A percentile compares a stretch with the other conserved stretches of the same genome.
Evolutionary conservation across 64 coral and sea anemone genomes (phyloP).

Genomic region (Montipora cactus): DNA sequence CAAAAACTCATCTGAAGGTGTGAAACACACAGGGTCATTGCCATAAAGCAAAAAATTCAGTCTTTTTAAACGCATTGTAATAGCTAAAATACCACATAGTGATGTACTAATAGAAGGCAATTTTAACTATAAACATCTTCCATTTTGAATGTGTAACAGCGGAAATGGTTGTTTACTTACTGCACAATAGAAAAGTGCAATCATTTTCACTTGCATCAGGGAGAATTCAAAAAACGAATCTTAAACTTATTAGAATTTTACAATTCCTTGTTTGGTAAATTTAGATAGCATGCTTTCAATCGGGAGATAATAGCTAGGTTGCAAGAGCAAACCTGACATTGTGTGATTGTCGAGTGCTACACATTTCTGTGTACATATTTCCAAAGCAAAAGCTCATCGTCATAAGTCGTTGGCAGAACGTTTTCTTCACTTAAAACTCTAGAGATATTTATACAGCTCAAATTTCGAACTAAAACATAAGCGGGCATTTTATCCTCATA

Average conservation of each 20-base stretch:
- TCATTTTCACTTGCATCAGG: background rate
- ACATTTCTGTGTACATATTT: constrained; percentile 48
- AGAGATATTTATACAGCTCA: background rate
- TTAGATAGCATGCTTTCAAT: background rate
- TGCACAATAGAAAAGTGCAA: background rate
- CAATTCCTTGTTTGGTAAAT: background rate
- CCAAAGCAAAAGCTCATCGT: constrained; percentile 28
- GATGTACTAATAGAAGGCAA: constrained; percentile 20
- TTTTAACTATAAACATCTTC: constrained; percentile 29
- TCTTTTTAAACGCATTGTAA: background rate
- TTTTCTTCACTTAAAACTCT: constrained; percentile 14
- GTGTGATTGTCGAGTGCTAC: background rate
- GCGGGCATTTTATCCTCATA: background rate
- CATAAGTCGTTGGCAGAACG: constrained; percentile 16
- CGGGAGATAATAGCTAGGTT: background rate
- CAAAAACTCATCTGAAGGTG: no score
- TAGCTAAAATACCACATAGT: constrained; percentile 24
- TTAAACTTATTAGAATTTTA: constrained; percentile 19
- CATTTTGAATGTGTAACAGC: background rate
- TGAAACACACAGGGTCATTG: no score
- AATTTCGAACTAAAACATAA: constrained; percentile 5
- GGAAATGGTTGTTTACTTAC: constrained; percentile 30
- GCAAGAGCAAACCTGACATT: background rate
- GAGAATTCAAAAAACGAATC: background rate
- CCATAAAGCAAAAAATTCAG: background rate